A percentile compares a stretch with the other conserved stretches of the same genome.
These are phyloP conservation scores for Tinamus guttatus DNA, from an alignment of 2,113 vertebrate species.

Conservation along the genomic window DNA sequence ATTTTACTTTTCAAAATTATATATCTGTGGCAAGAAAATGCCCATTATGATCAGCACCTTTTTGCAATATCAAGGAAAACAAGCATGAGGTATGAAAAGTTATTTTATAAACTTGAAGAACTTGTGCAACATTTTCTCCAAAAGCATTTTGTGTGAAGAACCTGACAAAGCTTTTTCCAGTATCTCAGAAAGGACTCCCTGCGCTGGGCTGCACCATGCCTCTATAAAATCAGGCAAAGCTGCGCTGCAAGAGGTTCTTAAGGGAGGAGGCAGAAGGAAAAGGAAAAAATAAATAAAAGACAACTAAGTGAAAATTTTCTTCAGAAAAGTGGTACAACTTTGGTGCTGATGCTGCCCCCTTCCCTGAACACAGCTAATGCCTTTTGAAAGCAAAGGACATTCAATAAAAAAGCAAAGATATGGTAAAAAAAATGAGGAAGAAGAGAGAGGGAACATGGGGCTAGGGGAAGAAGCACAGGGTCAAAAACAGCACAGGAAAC, in stretches of 20 bases:
- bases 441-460: neutral
- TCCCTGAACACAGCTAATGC: neutral
- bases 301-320: neutral
- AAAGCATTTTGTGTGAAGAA: neutral
- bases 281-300: neutral
- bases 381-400: neutral
- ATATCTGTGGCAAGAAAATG: neutral
- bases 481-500: neutral
- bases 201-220: neutral
- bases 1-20: neutral
- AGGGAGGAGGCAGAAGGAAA: neutral
- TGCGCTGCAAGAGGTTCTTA: neutral
- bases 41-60: neutral
- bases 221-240: neutral
- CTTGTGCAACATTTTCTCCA: neutral
- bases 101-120: neutral
- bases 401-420: neutral
- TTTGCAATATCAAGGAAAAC: neutral
- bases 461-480: rapidly evolving
- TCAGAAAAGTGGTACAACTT: neutral
- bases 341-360: neutral
- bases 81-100: neutral
- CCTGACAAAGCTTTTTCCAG: neutral
- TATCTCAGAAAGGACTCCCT: neutral
- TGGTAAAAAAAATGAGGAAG: neutral